Conservation (phyloP, 2,888 invertebrate species). For the Celastrina argiolus region DNA sequence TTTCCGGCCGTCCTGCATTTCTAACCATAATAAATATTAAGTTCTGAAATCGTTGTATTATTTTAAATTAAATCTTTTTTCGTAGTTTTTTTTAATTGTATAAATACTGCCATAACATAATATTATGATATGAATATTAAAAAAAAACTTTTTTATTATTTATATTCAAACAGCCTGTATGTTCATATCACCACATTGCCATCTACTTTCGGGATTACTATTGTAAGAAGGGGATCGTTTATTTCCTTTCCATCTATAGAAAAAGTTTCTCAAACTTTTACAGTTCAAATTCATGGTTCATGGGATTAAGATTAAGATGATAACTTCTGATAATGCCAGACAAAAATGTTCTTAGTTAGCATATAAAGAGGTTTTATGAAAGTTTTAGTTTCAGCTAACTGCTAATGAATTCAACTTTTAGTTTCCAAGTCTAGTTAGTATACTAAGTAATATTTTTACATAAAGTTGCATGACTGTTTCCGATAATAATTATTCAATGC, state of each 20-base stretch:
- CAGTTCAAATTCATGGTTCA: neutral
- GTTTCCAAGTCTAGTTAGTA: neutral
- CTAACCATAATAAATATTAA: too few relatives aligned
- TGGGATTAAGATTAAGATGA: conserved; percentile 10
- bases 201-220: conserved; percentile 73
- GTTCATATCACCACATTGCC: conserved; percentile 57
- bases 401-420: neutral
- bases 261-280: conserved; percentile 52
- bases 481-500: too few relatives aligned
- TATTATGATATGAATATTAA: too few relatives aligned
- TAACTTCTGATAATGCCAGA: neutral
- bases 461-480: too few relatives aligned
- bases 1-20: too few relatives aligned
- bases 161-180: conserved; percentile 53
- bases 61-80: too few relatives aligned
- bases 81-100: too few relatives aligned
- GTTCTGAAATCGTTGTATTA: too few relatives aligned
- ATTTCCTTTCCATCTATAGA: conserved; percentile 56
- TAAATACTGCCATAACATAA: too few relatives aligned
- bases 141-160: neutral
- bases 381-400: neutral
- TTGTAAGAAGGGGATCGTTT: conserved; percentile 75
- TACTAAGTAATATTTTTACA: neutral
- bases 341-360: neutral
- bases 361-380: neutral